A percentile compares a stretch with the other conserved stretches of the same genome.
These are phyloP conservation scores for Dryobota labecula DNA, from an alignment of 2,888 invertebrate genomes.

Conservation along the genomic window DNA sequence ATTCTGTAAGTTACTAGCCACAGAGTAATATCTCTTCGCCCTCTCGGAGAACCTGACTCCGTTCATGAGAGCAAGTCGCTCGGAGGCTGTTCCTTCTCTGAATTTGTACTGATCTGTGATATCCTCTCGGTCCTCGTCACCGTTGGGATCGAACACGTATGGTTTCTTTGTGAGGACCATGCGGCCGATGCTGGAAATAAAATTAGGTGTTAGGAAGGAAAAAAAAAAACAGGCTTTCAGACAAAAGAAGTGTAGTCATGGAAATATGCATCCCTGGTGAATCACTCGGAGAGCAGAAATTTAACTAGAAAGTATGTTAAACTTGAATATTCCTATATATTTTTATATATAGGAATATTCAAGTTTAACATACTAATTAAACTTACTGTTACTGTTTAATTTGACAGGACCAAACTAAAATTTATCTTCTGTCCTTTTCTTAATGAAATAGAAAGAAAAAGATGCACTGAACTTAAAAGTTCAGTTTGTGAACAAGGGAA, in stretches of 20 bases:
- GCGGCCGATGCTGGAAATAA: constrained; percentile 92
- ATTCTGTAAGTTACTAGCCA: constrained; percentile 90
- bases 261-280: background rate
- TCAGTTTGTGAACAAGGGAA: background rate
- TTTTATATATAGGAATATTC: too few relatives aligned
- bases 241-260: background rate
- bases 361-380: too few relatives aligned
- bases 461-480: too few relatives aligned
- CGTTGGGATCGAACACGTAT: constrained; percentile 93
- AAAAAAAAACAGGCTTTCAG: background rate
- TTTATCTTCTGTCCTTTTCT: too few relatives aligned
- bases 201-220: background rate
- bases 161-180: constrained; percentile 94
- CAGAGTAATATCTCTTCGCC: constrained; percentile 92
- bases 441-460: too few relatives aligned
- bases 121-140: constrained; percentile 93
- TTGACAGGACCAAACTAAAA: too few relatives aligned
- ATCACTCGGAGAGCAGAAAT: background rate
- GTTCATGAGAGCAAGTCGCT: constrained; percentile 93
- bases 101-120: constrained; percentile 93
- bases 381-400: too few relatives aligned
- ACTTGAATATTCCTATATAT: background rate
- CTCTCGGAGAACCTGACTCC: constrained; percentile 93
- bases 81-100: constrained; percentile 93
- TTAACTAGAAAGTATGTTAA: background rate